Percentiles rank a stretch among this genome's conserved stretches.
Conservation (phyloP, 1,140 invertebrate genomes). For the Drosophila azteca region DNA sequence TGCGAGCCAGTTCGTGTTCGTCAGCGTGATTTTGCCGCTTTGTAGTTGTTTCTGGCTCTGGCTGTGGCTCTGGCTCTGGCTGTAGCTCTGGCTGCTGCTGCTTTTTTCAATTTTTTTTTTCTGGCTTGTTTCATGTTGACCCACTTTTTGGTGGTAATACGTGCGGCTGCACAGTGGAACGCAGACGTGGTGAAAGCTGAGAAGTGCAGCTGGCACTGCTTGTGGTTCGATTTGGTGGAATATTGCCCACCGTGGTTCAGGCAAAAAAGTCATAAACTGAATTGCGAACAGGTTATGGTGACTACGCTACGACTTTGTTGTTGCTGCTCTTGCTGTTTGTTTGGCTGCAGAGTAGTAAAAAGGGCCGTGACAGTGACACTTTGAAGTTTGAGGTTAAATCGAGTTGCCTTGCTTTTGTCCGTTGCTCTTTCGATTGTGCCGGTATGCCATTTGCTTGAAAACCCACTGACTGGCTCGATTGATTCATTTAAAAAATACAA, state of each 20-base stretch:
- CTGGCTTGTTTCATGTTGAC: conserved; percentile 78
- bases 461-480: too few species aligned
- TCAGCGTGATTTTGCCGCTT: conserved; percentile 64
- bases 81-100: conserved; percentile 49
- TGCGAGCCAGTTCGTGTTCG: conserved; percentile 46
- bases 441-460: too few species aligned
- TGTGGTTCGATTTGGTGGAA: neutral
- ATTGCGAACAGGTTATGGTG: conserved; percentile 80
- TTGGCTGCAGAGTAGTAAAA: conserved; percentile 68
- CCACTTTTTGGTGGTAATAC: conserved; percentile 73
- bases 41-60: conserved; percentile 16
- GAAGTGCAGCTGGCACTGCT: neutral
- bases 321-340: conserved; percentile 26
- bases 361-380: conserved; percentile 83
- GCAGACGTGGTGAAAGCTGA: conserved; percentile 38
- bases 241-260: conserved; percentile 44
- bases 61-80: conserved; percentile 21
- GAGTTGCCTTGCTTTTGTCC: conserved; percentile 52
- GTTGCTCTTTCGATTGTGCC: conserved; percentile 43
- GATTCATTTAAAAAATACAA: too few species aligned
- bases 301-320: conserved; percentile 52
- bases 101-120: conserved; percentile 57
- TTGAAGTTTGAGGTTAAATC: conserved; percentile 83
- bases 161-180: conserved; percentile 66
- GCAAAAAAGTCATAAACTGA: conserved; percentile 77